These are phyloP conservation scores for Sphaerophoria rueppellii DNA, from an alignment of 2,888 invertebrate species.

Conservation along the genomic window DNA sequence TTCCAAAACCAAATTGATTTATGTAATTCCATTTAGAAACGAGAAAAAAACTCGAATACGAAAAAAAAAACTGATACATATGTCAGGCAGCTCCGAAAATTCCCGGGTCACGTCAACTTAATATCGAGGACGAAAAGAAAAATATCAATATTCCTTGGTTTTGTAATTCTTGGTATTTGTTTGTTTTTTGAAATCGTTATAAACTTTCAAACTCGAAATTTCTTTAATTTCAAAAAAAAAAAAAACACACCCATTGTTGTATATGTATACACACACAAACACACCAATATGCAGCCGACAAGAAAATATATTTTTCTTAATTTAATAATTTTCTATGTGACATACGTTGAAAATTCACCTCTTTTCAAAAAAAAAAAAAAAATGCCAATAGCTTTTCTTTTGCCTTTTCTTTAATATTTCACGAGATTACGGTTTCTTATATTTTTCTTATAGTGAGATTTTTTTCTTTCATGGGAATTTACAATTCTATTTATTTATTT, in stretches of 20 bases:
- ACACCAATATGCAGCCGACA: slow-evolving; percentile 13
- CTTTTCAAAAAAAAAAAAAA: background rate
- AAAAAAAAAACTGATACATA: slow-evolving; percentile 48
- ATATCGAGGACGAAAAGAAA: slow-evolving; percentile 9
- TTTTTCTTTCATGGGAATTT: background rate
- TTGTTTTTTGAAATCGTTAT: background rate
- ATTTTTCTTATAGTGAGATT: slow-evolving; percentile 12
- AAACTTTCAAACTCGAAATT: slow-evolving; percentile 36
- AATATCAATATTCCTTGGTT: slow-evolving; percentile 49
- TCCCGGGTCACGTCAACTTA: slow-evolving; percentile 54
- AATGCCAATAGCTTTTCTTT: slow-evolving; percentile 33
- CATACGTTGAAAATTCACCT: slow-evolving; percentile 18
- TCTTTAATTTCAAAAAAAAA: slow-evolving; percentile 4
- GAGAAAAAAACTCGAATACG: slow-evolving; percentile 14
- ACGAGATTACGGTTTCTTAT: background rate
- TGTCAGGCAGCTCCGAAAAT: slow-evolving; percentile 52
- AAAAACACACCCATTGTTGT: slow-evolving; percentile 43
- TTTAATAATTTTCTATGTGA: slow-evolving; percentile 2
- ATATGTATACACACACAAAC: slow-evolving; percentile 12
- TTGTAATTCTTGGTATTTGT: slow-evolving; percentile 17
- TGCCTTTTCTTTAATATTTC: slow-evolving; percentile 15
- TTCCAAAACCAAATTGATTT: slow-evolving; percentile 42
- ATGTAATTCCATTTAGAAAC: slow-evolving; percentile 46
- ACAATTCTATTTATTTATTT: slow-evolving; percentile 19
- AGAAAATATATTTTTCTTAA: slow-evolving; percentile 3